Evolutionary conservation across 2,888 invertebrate species (phyloP).

Genomic region (Cerceris ruficornis): DNA sequence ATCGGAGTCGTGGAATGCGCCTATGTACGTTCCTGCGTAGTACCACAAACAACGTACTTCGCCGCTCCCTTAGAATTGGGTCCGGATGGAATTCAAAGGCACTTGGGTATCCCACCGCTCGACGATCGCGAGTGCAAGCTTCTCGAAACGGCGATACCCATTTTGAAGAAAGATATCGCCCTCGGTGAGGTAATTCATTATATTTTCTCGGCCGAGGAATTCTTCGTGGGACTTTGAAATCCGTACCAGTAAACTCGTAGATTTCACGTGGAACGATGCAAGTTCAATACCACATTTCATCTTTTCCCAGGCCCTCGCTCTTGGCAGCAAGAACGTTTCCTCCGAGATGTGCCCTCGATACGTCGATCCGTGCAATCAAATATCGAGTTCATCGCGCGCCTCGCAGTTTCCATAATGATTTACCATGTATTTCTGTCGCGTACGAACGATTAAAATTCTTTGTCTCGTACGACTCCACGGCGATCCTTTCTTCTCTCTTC

Average conservation of each 20-base stretch:
- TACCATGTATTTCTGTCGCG: background rate
- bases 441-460: background rate
- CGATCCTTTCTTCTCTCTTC: background rate
- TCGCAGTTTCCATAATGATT: background rate
- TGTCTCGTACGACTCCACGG: background rate
- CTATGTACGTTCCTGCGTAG: constrained; percentile 71
- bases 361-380: no score
- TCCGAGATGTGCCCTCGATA: constrained; percentile 20
- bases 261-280: background rate
- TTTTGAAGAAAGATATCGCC: constrained; percentile 61
- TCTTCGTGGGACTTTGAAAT: background rate
- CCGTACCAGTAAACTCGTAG: background rate
- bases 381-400: background rate
- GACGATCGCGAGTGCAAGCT: constrained; percentile 65
- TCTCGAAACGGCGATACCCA: constrained; percentile 62
- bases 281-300: background rate
- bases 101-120: constrained; percentile 72
- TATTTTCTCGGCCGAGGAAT: background rate
- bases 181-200: constrained; percentile 68
- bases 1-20: constrained; percentile 72
- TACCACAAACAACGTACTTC: constrained; percentile 74
- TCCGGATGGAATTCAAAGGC: constrained; percentile 72
- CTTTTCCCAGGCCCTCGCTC: constrained; percentile 34
- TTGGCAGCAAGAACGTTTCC: constrained; percentile 18
- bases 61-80: constrained; percentile 73